Evolutionary conservation across 1,140 invertebrate genomes (phyloP).

Genomic region (Drosophila gunungcola): DNA sequence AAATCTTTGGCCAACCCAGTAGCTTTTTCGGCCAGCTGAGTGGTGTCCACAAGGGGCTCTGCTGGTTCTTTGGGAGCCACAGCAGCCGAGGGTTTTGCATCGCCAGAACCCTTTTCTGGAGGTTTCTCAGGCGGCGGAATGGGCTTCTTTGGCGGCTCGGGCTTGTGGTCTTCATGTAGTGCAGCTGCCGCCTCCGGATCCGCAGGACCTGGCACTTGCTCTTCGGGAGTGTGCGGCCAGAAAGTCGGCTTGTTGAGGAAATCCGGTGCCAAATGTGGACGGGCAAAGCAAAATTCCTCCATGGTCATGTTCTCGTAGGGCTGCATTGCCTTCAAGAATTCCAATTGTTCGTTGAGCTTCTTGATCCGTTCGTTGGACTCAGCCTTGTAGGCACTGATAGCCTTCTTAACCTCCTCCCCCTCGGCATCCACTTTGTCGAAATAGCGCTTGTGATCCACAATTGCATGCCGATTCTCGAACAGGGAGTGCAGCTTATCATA

Average conservation of each 20-base stretch:
- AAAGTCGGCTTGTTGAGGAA: conserved; percentile 90
- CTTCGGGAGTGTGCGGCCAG: conserved; percentile 90
- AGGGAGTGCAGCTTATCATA: conserved; percentile 64
- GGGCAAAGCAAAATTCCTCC: conserved; percentile 91
- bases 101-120: conserved; percentile 1
- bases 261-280: conserved; percentile 89
- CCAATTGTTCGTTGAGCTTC: conserved; percentile 9
- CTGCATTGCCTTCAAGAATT: conserved; percentile 23
- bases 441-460: conserved; percentile 59
- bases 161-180: conserved; percentile 17
- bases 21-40: conserved; percentile 31
- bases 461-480: conserved; percentile 51
- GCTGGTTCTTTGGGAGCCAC: conserved; percentile 2
- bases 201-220: conserved; percentile 80
- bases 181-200: conserved; percentile 22
- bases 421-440: conserved; percentile 43
- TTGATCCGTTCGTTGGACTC: conserved; percentile 60
- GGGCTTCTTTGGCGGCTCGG: conserved; percentile 7
- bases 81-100: not conserved
- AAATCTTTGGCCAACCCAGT: conserved; percentile 13
- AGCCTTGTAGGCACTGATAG: conserved; percentile 39
- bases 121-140: not conserved
- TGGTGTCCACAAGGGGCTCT: not conserved
- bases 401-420: conserved; percentile 15
- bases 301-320: conserved; percentile 94